Percentiles rank a stretch among this genome's conserved stretches.
Evolutionary conservation across 2,797 vertebrate genomes (phyloP).

Genomic region (Danionella dracula): DNA sequence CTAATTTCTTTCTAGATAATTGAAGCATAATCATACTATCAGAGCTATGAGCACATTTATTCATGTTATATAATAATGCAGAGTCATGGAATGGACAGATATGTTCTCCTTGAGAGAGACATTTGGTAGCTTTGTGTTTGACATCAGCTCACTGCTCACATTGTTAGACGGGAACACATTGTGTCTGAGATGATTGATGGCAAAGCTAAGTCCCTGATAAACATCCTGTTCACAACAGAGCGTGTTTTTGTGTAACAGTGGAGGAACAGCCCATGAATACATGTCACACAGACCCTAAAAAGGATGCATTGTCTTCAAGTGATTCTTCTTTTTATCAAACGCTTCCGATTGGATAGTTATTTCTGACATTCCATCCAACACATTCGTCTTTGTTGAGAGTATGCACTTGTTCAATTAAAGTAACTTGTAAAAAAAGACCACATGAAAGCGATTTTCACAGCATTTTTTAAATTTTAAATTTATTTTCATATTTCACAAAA

Average conservation of each 20-base stretch:
- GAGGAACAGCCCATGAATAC: background rate
- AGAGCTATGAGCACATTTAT: conserved; percentile 13
- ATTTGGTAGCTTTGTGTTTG: background rate
- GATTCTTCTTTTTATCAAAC: conserved; percentile 15
- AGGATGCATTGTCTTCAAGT: conserved; percentile 17
- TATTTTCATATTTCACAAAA: too few species aligned
- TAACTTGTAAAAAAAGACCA: too few species aligned
- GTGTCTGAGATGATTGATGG: conserved; percentile 58
- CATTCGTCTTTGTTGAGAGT: background rate
- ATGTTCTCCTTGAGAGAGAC: background rate
- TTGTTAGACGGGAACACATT: conserved; percentile 54
- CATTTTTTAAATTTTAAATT: too few species aligned
- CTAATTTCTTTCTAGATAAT: too few species aligned
- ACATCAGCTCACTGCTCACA: conserved; percentile 38
- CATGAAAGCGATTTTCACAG: too few species aligned
- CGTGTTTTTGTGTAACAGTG: conserved; percentile 2
- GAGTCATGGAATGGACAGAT: background rate
- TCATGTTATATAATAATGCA: background rate
- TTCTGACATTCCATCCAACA: background rate
- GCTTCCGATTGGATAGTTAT: background rate
- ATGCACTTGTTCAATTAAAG: background rate
- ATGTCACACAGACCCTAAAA: background rate
- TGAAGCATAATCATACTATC: background rate
- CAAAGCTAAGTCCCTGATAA: conserved; percentile 47
- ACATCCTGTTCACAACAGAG: conserved; percentile 49